A percentile compares a stretch with the other conserved stretches of the same genome.
These are phyloP conservation scores for Luscinia luscinia DNA, from an alignment of 2,797 vertebrate genomes.

Conservation along the genomic window DNA sequence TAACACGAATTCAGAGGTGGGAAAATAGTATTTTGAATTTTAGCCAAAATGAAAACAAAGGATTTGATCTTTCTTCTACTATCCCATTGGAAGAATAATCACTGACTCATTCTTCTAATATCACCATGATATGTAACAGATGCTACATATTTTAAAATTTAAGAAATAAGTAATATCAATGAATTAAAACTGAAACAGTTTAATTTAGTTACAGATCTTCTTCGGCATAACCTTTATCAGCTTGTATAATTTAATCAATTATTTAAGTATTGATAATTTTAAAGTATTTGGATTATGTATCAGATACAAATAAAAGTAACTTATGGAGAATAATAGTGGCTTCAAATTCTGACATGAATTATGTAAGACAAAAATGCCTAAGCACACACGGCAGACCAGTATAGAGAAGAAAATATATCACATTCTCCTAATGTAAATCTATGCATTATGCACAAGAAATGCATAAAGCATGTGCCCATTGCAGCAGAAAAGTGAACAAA, in stretches of 20 bases:
- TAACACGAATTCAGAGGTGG: neutral
- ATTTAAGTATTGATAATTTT: neutral
- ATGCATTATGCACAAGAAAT: constrained; percentile 59
- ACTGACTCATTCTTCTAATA: neutral
- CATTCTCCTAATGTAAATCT: neutral
- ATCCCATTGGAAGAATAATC: neutral
- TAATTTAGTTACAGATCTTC: neutral
- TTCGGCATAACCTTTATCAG: neutral
- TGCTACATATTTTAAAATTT: neutral
- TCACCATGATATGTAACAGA: neutral
- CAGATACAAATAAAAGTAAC: neutral
- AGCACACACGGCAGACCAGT: constrained; percentile 45
- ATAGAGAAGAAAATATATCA: constrained; percentile 38
- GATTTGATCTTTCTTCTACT: neutral
- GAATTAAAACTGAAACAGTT: neutral
- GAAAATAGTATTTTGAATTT: neutral
- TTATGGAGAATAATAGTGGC: neutral
- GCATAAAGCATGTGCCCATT: constrained; percentile 65
- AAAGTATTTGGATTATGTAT: neutral
- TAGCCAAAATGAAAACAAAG: neutral
- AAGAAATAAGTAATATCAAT: neutral
- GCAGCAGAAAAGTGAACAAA: constrained; percentile 68
- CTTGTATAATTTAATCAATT: constrained; percentile 11
- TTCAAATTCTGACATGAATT: neutral
- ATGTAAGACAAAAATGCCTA: constrained; percentile 47